Percentiles rank a stretch among this genome's conserved stretches.
phyloP scores from a whole-genome alignment of 2,113 vertebrate species.

The Aspiorhynchus laticeps region DNA sequence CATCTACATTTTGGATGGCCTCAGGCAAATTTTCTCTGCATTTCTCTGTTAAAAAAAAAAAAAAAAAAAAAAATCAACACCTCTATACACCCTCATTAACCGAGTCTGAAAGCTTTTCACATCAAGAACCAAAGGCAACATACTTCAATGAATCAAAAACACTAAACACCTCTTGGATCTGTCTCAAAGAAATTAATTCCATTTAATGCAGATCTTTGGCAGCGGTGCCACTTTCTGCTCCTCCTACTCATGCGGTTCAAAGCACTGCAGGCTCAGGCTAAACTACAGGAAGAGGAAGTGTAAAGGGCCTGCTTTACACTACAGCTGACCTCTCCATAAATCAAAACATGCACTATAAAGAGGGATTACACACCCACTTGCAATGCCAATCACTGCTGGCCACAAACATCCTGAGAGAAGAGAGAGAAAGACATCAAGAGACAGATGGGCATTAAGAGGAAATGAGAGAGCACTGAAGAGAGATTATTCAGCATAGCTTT shows the following conservation, averaged over 20 bases:
- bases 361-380: slow-evolving; percentile 21
- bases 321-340: slow-evolving; percentile 12
- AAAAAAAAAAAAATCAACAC: too few species aligned
- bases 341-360: slow-evolving; percentile 20
- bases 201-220: not conserved
- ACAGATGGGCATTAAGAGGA: slow-evolving; percentile 26
- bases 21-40: not conserved
- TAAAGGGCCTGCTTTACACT: slow-evolving; percentile 14
- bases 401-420: slow-evolving; percentile 33
- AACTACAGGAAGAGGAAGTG: not conserved
- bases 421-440: not conserved
- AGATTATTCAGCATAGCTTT: slow-evolving; percentile 11
- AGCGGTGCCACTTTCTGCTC: not conserved
- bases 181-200: slow-evolving; percentile 10
- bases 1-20: too few species aligned
- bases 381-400: slow-evolving; percentile 38
- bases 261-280: slow-evolving; percentile 2
- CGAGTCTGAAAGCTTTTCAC: not conserved
- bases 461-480: not conserved
- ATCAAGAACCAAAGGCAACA: not conserved
- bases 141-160: not conserved
- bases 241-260: slow-evolving; percentile 3
- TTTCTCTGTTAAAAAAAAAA: too few species aligned
- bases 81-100: not conserved
- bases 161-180: not conserved